Evolutionary conservation across 2,797 vertebrate genomes (phyloP).

Genomic region (Amniataba percoides): DNA sequence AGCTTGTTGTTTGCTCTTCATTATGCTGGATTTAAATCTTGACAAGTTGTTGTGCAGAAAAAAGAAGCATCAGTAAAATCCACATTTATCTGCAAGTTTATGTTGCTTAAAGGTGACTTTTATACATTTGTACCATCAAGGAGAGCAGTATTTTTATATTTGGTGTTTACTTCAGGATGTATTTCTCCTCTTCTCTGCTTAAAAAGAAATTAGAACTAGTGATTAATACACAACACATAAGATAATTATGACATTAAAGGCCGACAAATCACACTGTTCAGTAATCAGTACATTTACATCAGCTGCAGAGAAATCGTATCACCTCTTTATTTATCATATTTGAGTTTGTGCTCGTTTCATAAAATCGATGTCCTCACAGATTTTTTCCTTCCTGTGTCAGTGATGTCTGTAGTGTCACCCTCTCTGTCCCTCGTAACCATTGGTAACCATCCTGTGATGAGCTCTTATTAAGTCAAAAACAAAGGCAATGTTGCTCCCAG

Average conservation of each 20-base stretch:
- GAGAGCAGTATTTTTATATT: neutral
- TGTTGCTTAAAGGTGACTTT: neutral
- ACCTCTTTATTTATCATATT: neutral
- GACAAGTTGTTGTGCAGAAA: neutral
- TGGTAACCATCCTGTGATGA: constrained; percentile 58
- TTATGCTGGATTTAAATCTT: neutral
- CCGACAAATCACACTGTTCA: neutral
- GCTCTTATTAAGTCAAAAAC: constrained; percentile 66
- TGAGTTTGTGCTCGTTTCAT: neutral
- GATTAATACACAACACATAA: neutral
- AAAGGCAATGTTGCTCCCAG: constrained; percentile 68
- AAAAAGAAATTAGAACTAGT: neutral
- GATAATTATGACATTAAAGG: neutral
- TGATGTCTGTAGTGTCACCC: constrained; percentile 21
- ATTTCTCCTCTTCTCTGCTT: too few relatives aligned
- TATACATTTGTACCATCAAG: too few relatives aligned
- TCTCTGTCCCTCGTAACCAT: constrained; percentile 53
- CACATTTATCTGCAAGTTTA: neutral
- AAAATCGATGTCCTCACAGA: neutral
- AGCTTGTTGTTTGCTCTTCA: too few relatives aligned
- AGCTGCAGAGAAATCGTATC: neutral
- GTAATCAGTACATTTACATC: neutral
- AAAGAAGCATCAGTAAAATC: neutral
- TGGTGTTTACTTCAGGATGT: neutral
- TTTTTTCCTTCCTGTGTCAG: constrained; percentile 9